Evolutionary conservation across 2,888 invertebrate species (phyloP).

Genomic region (Oithona nana): DNA sequence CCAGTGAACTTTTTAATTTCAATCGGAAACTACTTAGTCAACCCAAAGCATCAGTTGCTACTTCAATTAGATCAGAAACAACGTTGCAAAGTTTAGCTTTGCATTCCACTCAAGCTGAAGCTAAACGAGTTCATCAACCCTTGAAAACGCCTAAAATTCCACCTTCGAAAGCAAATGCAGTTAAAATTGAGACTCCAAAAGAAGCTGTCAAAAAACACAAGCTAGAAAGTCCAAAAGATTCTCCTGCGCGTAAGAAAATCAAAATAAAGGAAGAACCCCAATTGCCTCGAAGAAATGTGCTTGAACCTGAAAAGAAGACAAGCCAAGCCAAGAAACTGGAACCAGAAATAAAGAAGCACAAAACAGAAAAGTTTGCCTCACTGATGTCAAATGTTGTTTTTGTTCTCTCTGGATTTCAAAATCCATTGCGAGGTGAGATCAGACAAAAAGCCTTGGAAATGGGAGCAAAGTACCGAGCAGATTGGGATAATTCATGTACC

Average conservation of each 20-base stretch:
- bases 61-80: slow-evolving; percentile 1
- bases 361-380: slow-evolving; percentile 35
- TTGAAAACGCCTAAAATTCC: not conserved
- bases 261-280: not conserved
- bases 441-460: slow-evolving; percentile 47
- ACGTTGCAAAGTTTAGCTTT: slow-evolving; percentile 1
- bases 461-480: slow-evolving; percentile 55
- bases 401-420: slow-evolving; percentile 69
- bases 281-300: not conserved
- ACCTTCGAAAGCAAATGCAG: slow-evolving; percentile 1
- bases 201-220: slow-evolving; percentile 24
- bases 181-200: not conserved
- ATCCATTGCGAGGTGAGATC: slow-evolving; percentile 50
- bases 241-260: not conserved
- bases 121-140: not conserved
- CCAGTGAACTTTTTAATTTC: not conserved
- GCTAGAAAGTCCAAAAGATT: slow-evolving; percentile 19
- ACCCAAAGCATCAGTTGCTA: not conserved
- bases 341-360: not conserved
- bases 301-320: not conserved
- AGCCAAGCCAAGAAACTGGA: slow-evolving; percentile 15
- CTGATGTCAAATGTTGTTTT: slow-evolving; percentile 47
- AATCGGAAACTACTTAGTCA: no score
- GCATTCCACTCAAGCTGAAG: not conserved
- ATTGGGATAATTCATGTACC: slow-evolving; percentile 55